These are phyloP conservation scores for Liasis olivaceus DNA, from an alignment of 2,797 vertebrate genomes.

Conservation along the genomic window DNA sequence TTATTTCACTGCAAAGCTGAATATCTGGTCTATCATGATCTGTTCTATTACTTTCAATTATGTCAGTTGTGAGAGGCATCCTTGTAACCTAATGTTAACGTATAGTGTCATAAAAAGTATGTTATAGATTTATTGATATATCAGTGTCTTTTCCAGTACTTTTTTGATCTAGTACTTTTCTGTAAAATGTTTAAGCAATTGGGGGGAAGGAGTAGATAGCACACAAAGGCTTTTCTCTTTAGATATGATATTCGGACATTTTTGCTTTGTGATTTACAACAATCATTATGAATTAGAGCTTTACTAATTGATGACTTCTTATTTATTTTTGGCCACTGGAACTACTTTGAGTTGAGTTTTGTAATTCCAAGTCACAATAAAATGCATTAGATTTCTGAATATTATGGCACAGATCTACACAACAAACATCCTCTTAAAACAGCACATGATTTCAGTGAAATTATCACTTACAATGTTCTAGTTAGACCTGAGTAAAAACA, in stretches of 20 bases:
- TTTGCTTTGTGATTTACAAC: neutral
- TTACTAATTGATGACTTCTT: neutral
- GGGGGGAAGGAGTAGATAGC: neutral
- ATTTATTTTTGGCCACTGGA: too few species aligned
- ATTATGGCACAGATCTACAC: neutral
- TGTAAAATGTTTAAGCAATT: neutral
- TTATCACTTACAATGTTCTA: neutral
- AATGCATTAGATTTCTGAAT: neutral
- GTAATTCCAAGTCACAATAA: neutral
- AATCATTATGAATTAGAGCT: neutral
- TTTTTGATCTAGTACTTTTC: neutral
- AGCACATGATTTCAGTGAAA: neutral
- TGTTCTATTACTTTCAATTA: slow-evolving; percentile 9
- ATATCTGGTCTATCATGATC: neutral
- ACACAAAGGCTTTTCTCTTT: neutral
- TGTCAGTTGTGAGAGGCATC: neutral
- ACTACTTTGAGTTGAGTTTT: too few species aligned
- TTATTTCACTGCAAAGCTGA: neutral
- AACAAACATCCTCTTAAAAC: neutral
- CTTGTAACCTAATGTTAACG: neutral
- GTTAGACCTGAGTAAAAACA: neutral
- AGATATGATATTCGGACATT: neutral
- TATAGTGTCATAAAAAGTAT: neutral
- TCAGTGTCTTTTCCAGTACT: neutral
- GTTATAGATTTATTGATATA: neutral